These are phyloP conservation scores for Lophius piscatorius DNA, from an alignment of 2,113 vertebrate genomes.

Conservation along the genomic window DNA sequence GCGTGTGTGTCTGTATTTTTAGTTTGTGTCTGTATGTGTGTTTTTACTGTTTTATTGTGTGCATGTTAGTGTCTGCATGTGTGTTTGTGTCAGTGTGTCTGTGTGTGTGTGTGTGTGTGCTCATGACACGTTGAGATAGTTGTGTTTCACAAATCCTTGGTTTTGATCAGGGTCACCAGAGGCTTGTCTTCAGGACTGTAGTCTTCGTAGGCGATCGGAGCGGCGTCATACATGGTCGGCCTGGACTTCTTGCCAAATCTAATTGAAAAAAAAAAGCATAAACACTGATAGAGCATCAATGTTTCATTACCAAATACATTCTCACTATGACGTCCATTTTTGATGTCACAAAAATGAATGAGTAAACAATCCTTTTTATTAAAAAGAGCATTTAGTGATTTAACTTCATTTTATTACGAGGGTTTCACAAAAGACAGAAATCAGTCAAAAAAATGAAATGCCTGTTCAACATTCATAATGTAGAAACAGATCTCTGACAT, in stretches of 20 bases:
- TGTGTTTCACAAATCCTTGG: conserved; percentile 95
- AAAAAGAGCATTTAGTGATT: too few relatives aligned
- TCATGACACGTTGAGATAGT: conserved; percentile 19
- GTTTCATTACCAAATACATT: not conserved
- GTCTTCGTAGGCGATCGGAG: conserved; percentile 95
- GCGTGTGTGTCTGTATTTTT: not conserved
- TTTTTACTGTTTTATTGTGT: too few relatives aligned
- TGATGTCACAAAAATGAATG: too few relatives aligned
- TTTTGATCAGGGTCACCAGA: conserved; percentile 98
- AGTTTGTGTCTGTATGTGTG: conserved; percentile 5
- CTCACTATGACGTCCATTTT: too few relatives aligned
- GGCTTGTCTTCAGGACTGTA: conserved; percentile 98
- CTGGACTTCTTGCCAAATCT: conserved; percentile 98
- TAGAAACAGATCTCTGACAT: too few relatives aligned
- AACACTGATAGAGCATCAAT: not conserved
- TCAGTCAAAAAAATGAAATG: too few relatives aligned
- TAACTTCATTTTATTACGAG: too few relatives aligned
- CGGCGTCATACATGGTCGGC: conserved; percentile 97
- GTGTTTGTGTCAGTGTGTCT: conserved; percentile 8
- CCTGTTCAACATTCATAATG: too few relatives aligned
- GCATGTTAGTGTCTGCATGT: conserved; percentile 2
- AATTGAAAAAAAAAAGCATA: conserved; percentile 39
- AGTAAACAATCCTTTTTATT: too few relatives aligned
- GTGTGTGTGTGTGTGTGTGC: conserved; percentile 2
- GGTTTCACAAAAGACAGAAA: too few relatives aligned